These are phyloP conservation scores for Psilopsiagon aymara DNA, from an alignment of 2,113 vertebrate genomes.

Conservation along the genomic window DNA sequence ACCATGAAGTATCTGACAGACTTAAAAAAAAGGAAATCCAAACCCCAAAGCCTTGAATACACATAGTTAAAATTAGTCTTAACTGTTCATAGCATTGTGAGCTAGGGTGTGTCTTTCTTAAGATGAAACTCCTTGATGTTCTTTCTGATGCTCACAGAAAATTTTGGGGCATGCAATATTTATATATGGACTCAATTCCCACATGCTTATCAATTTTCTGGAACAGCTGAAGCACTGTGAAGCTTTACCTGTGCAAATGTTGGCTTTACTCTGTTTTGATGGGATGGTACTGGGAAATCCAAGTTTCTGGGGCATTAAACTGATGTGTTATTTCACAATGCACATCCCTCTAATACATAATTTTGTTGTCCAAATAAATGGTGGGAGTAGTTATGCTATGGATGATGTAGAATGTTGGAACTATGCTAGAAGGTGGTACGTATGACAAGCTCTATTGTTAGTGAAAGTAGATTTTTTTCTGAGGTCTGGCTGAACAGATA, in stretches of 20 bases:
- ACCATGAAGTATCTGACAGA: constrained; percentile 10
- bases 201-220: constrained; percentile 54
- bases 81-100: not conserved
- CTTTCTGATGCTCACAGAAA: not conserved
- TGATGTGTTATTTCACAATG: constrained; percentile 41
- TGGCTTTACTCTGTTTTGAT: constrained; percentile 46
- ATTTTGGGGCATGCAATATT: constrained; percentile 48
- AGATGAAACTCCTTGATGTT: not conserved
- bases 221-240: constrained; percentile 37
- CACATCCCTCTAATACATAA: constrained; percentile 17
- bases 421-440: not conserved
- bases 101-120: not conserved
- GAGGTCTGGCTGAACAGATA: not conserved
- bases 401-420: not conserved
- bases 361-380: constrained; percentile 50
- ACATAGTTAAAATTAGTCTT: not conserved
- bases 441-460: not conserved
- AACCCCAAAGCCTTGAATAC: not conserved
- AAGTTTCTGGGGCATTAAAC: constrained; percentile 69
- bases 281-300: constrained; percentile 57
- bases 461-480: constrained; percentile 7
- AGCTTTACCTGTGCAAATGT: constrained; percentile 41
- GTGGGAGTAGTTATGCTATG: not conserved
- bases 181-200: constrained; percentile 47
- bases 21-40: not conserved